phyloP scores from a whole-genome alignment of 2,113 vertebrate genomes.

The Apaloderma vittatum region DNA sequence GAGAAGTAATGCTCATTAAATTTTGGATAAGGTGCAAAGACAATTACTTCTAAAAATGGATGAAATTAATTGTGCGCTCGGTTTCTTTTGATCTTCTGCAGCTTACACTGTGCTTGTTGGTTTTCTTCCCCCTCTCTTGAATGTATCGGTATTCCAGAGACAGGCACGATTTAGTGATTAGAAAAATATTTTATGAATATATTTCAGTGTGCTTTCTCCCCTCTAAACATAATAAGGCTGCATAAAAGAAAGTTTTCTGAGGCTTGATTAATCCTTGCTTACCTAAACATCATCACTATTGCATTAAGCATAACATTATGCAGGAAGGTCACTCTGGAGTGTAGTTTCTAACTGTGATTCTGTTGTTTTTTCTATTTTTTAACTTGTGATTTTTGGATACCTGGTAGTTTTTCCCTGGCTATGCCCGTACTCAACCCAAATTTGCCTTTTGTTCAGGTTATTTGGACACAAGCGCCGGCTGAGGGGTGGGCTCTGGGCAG shows the following conservation, averaged over 20 bases:
- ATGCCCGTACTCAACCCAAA: neutral
- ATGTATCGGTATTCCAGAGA: neutral
- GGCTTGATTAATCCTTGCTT: neutral
- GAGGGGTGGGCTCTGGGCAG: neutral
- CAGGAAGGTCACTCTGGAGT: neutral
- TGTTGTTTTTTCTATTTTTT: neutral
- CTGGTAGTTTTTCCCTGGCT: neutral
- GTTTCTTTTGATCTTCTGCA: constrained; percentile 67
- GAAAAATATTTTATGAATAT: constrained; percentile 30
- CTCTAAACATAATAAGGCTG: neutral
- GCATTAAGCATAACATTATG: neutral
- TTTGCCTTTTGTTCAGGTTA: neutral
- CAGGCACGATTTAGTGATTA: constrained; percentile 20
- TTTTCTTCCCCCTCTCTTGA: constrained; percentile 21
- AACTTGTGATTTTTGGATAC: neutral
- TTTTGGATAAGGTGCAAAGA: constrained; percentile 71
- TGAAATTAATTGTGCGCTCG: constrained; percentile 65
- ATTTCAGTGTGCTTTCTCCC: neutral
- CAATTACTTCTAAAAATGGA: constrained; percentile 69
- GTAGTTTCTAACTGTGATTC: neutral
- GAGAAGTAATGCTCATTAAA: constrained; percentile 71
- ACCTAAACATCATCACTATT: neutral
- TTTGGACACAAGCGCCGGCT: rapidly evolving
- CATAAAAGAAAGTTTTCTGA: neutral
- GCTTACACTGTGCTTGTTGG: constrained; percentile 42